Percentiles rank a stretch among this genome's conserved stretches.
phyloP scores from a whole-genome alignment of 2,888 invertebrate species.

The Eledona agricola region DNA sequence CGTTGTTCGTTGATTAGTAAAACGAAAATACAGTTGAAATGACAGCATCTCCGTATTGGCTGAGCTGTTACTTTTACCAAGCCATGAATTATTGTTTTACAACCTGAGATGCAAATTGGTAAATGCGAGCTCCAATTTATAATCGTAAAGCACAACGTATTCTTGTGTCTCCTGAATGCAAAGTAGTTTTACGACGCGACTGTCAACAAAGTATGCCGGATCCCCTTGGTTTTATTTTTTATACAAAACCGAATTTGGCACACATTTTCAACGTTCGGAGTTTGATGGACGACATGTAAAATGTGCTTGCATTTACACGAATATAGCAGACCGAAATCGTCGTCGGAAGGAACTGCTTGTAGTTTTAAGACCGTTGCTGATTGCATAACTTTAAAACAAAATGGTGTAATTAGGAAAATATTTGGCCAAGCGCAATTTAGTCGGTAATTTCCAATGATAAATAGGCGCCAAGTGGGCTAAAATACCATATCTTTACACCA shows the following conservation, averaged over 20 bases:
- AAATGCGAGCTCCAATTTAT: slow-evolving; percentile 44
- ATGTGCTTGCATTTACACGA: slow-evolving; percentile 14
- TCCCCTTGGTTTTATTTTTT: slow-evolving; percentile 17
- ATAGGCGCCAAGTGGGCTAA: slow-evolving; percentile 30
- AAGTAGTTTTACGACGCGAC: slow-evolving; percentile 41
- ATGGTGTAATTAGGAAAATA: slow-evolving; percentile 21
- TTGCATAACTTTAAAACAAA: slow-evolving; percentile 19
- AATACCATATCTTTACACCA: slow-evolving; percentile 30
- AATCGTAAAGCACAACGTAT: slow-evolving; percentile 39
- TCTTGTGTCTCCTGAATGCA: slow-evolving; percentile 40
- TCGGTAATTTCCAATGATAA: slow-evolving; percentile 26
- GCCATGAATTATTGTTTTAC: slow-evolving; percentile 43
- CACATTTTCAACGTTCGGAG: slow-evolving; percentile 19
- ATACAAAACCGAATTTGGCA: slow-evolving; percentile 21
- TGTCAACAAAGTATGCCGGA: slow-evolving; percentile 37
- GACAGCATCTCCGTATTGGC: slow-evolving; percentile 16
- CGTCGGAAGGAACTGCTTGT: slow-evolving; percentile 17
- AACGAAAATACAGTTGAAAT: slow-evolving; percentile 18
- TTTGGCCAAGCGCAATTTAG: slow-evolving; percentile 15
- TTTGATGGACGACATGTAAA: slow-evolving; percentile 16
- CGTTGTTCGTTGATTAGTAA: slow-evolving; percentile 17
- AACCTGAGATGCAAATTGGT: slow-evolving; percentile 43
- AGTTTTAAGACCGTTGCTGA: slow-evolving; percentile 23
- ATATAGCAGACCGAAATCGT: slow-evolving; percentile 13
- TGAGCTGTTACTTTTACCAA: slow-evolving; percentile 40